Evolutionary conservation across 2,888 invertebrate species (phyloP), one percentile per base, ranked within the genome.

Genomic region (Chymomyza caudatula): DNA sequence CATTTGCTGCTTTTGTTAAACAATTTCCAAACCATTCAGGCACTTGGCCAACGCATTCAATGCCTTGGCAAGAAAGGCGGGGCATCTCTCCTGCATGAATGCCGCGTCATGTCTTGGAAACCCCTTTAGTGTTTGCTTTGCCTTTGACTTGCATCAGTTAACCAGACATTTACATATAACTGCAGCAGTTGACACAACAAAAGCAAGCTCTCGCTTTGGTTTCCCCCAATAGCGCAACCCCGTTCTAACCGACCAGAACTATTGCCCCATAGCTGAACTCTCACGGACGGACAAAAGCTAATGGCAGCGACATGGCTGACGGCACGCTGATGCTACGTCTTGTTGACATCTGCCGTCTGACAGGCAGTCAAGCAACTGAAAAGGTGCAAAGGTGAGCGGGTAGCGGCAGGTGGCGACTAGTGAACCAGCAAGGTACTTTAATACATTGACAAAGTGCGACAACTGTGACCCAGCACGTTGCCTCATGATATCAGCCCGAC

Each of bases 1-100:
- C 79, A 73, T 74, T 73, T 85, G 67, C 79, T 66, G 77, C 80
- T 73, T 78, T 80, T 85, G 84, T 86, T 74, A 64, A 77, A 81
- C 78, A 74, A 78, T 81, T 85, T 85, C 86, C 86, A 76, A 37
- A 1, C 29, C 61, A 67, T 44, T 60, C 78, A 71, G 63, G 68
- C 61, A 25, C 63, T 59, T 59, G 19, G 4, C 29, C 20, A 8
- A 47, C 6, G 15, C 47, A 47, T 17, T 47, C 47, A 47, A 13
- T 19, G 5, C 15, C 47, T 19, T 47, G 19, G 47, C 47, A 3
- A 47, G 6, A n/a, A 47, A 37, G 29, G 2, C 11, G 11, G 25
- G 3, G n/a, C 13, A 44, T 44, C 1, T 44, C 4, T 2, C 44
- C 44, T 13, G 15, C 6, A 44, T 17, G 15, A n/a, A 44, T 17